Evolutionary conservation across 2,888 invertebrate species (phyloP).

Genomic region (Trachelus tabidus): DNA sequence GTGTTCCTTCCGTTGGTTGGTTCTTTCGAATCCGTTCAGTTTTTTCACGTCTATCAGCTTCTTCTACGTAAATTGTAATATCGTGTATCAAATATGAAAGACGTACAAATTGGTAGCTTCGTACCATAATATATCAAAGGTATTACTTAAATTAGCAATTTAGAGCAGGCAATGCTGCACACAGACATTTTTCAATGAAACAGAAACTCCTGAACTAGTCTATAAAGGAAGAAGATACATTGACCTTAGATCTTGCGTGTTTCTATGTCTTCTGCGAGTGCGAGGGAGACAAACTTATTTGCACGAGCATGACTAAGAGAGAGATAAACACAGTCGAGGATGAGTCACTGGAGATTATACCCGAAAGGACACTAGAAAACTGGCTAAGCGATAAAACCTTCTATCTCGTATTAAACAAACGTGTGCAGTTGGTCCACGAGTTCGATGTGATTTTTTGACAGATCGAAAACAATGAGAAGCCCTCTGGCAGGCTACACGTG

Average conservation of each 20-base stretch:
- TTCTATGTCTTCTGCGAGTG: background rate
- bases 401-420: background rate
- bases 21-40: background rate
- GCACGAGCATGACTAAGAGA: constrained; percentile 7
- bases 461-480: too few relatives aligned
- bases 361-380: too few relatives aligned
- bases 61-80: background rate
- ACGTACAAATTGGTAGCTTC: background rate
- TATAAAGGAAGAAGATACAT: background rate
- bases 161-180: background rate
- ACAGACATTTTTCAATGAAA: background rate
- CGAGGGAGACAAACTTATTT: constrained; percentile 2
- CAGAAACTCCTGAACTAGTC: background rate
- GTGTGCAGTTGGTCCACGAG: too few relatives aligned
- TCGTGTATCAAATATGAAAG: background rate
- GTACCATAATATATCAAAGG: background rate
- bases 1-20: background rate
- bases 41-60: background rate
- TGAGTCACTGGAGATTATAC: too few relatives aligned
- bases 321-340: background rate
- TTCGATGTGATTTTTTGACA: too few relatives aligned
- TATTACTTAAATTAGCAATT: background rate
- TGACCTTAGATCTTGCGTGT: background rate
- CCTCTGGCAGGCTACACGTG: too few relatives aligned
- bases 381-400: background rate